Conservation (phyloP, 2,797 vertebrate species). For the Pitangus sulphuratus region DNA sequence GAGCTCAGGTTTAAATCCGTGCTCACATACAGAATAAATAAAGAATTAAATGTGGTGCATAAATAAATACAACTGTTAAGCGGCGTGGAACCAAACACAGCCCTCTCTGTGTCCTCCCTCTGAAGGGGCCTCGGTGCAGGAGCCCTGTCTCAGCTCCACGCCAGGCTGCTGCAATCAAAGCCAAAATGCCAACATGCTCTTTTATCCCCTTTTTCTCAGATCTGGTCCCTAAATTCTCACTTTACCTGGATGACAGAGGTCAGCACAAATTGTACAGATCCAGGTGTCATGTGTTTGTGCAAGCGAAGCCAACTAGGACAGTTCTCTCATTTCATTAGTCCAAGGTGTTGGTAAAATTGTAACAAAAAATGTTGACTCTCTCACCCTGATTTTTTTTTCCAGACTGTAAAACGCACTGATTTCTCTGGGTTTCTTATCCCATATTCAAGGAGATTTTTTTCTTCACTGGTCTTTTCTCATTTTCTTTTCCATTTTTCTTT, state of each 20-base stretch:
- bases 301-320: not conserved
- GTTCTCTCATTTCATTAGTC: not conserved
- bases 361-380: not conserved
- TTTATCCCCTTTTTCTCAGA: not conserved
- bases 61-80: constrained; percentile 43
- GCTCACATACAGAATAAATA: constrained; percentile 32
- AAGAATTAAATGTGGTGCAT: not conserved
- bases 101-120: not conserved
- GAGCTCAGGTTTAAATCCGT: not conserved
- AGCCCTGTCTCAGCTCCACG: not conserved
- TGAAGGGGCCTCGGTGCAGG: not conserved
- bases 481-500: not conserved
- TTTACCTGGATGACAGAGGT: not conserved
- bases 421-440: not conserved
- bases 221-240: constrained; percentile 37
- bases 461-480: not conserved
- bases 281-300: constrained; percentile 39
- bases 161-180: not conserved
- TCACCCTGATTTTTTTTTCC: not conserved
- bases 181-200: not conserved
- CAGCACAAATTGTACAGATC: not conserved
- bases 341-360: not conserved
- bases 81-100: not conserved
- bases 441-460: not conserved
- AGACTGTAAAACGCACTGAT: not conserved